Evolutionary conservation across 1,140 invertebrate species (phyloP), one percentile per base, ranked within the genome.

Genomic region (Akabosia matsudoensis): DNA sequence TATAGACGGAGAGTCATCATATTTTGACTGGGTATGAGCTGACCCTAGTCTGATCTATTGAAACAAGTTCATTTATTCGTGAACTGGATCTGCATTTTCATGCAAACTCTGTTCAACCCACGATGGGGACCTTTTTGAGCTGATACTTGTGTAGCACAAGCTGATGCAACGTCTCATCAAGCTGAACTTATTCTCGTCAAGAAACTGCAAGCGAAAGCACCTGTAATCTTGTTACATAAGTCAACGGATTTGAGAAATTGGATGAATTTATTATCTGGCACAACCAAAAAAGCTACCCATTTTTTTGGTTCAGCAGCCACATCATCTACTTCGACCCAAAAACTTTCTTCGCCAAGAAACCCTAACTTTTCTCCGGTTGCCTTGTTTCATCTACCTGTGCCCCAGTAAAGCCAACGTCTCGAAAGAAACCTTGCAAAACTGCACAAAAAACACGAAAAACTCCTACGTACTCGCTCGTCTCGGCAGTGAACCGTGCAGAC

Each of bases 401-500:
- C 10, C 14, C 54, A 56, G 13, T 13, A 56, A 22, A 16, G 22
- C n/a, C n/a, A n/a, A n/a, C n/a, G n/a, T n/a, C n/a, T n/a, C n/a
- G n/a, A 13, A 56, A 13, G 54, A 13, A 56, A 56, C 24, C 54
- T 56, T 10, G 22, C 54, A n/a, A 56, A 13, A 56, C 54, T 56
- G 54, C 22, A 56, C 3, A 7, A n/a, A n/a, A n/a, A n/a, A n/a
- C n/a, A n/a, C n/a, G n/a, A n/a, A n/a, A n/a, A 10, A 16, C 54
- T 56, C 54, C 54, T 56, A 13, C 24, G 7, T 22, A n/a, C 37
- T 45, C 18, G 14, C 4, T 56, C 4, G 4, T 30, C 10, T 67
- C 61, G 7, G 61, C 61, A 67, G 61, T 67, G 61, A 67, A 67
- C 61, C 61, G 61, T 67, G 61, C n/a, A 67, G 61, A 67, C 61